Evolutionary conservation across 2,888 invertebrate genomes (phyloP), one percentile per base, ranked within the genome.

Genomic region (Plagodis dolabraria): DNA sequence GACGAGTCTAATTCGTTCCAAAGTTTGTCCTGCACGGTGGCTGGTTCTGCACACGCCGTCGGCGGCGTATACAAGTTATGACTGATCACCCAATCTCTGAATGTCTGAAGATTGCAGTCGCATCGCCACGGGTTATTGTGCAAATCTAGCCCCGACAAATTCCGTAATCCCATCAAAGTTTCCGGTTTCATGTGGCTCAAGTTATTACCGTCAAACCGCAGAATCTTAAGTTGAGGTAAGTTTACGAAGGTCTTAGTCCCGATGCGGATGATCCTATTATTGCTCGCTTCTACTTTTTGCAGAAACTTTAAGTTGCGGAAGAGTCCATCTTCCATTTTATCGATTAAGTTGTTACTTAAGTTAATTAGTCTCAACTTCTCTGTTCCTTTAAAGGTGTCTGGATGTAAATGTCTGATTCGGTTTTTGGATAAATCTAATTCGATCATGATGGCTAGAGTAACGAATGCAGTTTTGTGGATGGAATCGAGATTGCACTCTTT

Each of bases 121-220:
- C 98, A 98, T 60, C 96, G 94, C 98, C 98, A 98, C 0, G 96
- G 96, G 82, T 98, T 98, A 68, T 95, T 95, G 73, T 95, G 95
- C 46, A 98, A 89, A 72, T 96, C 96, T 43, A 98, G 86, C 56
- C 96, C 96, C 34, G 94, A 94, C 58, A 98, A 90, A 77, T 95
- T 95, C 47, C 94, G 92, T 48, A 97, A 86, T 12, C 94, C 93
- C 72, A 94, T 93, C 71, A 97, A 95, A 65, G 95, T 95, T 75
- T 95, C 94, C 42, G 94, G 93, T 64, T 94, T 94, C 78, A 98
- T 92, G 55, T 94, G 94, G 49, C 94, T 95, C 62, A 98, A 87
- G 70, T 94, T 94, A 83, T 98, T 98, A n/a, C 95, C 95, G 67
- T 96, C 95, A 67, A 98, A 89, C 62, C 95, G 93, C 35, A 98